Percentiles rank a stretch among this genome's conserved stretches.
Evolutionary conservation across 2,797 vertebrate genomes (phyloP).

Genomic region (Leontopithecus rosalia): DNA sequence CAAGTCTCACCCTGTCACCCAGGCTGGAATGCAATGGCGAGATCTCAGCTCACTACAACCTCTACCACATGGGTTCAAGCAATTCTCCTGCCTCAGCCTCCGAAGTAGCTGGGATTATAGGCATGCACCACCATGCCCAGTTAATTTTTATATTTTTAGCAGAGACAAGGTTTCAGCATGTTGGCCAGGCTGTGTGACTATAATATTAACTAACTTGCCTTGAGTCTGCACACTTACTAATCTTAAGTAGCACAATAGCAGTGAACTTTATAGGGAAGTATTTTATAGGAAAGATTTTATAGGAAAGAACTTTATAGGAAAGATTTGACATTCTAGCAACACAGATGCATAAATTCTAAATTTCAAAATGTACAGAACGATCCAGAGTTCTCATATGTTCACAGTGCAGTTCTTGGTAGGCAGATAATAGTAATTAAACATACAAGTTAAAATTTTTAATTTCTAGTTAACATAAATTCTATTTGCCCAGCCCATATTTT

Average conservation of each 20-base stretch:
- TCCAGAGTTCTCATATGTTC: slow-evolving; percentile 38
- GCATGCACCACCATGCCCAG: background rate
- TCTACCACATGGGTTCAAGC: background rate
- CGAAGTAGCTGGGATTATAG: background rate
- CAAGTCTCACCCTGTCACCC: background rate
- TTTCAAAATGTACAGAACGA: slow-evolving; percentile 29
- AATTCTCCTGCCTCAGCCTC: background rate
- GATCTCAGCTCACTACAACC: background rate
- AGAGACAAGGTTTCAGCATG: background rate
- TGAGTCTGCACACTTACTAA: background rate
- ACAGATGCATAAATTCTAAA: slow-evolving; percentile 22
- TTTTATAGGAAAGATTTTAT: slow-evolving; percentile 11
- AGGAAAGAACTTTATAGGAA: background rate
- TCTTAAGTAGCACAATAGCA: background rate
- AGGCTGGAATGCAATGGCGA: background rate
- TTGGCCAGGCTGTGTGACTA: background rate
- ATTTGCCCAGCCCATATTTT: background rate
- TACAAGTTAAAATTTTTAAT: background rate
- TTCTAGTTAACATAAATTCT: slow-evolving; percentile 17
- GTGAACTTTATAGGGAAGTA: slow-evolving; percentile 19
- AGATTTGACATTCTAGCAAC: slow-evolving; percentile 37
- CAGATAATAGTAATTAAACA: slow-evolving; percentile 22
- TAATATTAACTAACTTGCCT: background rate
- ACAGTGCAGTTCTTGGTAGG: background rate
- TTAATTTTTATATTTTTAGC: background rate